These are phyloP conservation scores for Oncorhynchus keta DNA, from an alignment of 2,113 vertebrate genomes.

Conservation along the genomic window DNA sequence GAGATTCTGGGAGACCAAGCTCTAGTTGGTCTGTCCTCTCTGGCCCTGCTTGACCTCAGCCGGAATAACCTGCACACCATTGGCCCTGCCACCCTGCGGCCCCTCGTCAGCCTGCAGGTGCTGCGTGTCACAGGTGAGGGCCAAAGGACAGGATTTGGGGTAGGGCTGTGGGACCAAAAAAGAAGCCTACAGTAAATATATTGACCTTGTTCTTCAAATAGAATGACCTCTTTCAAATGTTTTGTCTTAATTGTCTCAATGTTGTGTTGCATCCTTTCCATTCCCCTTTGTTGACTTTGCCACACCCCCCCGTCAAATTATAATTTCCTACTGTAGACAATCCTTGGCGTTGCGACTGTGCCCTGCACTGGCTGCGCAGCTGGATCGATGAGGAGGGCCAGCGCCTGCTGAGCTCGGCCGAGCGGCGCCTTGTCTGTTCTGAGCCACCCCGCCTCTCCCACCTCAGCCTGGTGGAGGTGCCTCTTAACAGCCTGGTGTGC, in stretches of 20 bases:
- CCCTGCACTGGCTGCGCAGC: conserved; percentile 83
- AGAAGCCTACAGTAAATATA: neutral
- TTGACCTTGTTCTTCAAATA: no score
- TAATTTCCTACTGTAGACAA: conserved; percentile 70
- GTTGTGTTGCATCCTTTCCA: no score
- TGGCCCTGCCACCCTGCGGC: conserved; percentile 73
- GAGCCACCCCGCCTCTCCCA: conserved; percentile 85
- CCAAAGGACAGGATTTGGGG: neutral
- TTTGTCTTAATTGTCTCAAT: no score
- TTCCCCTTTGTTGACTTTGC: neutral
- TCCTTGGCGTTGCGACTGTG: conserved; percentile 90
- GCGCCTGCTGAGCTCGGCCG: conserved; percentile 81
- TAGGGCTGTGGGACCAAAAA: neutral
- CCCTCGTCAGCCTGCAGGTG: conserved; percentile 87
- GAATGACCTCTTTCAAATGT: no score
- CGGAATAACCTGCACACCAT: conserved; percentile 85
- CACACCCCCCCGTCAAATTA: neutral
- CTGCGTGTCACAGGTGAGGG: conserved; percentile 84
- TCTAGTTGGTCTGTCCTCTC: conserved; percentile 80
- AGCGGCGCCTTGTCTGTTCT: conserved; percentile 77
- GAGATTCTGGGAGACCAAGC: conserved; percentile 82
- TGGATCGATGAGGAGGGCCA: conserved; percentile 87
- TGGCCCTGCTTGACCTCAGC: conserved; percentile 89
- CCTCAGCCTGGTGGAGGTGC: conserved; percentile 81
- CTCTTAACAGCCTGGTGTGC: conserved; percentile 85